A percentile compares a stretch with the other conserved stretches of the same genome.
phyloP scores from a whole-genome alignment of 2,797 vertebrate genomes.

The Rhodeus uyekii region DNA sequence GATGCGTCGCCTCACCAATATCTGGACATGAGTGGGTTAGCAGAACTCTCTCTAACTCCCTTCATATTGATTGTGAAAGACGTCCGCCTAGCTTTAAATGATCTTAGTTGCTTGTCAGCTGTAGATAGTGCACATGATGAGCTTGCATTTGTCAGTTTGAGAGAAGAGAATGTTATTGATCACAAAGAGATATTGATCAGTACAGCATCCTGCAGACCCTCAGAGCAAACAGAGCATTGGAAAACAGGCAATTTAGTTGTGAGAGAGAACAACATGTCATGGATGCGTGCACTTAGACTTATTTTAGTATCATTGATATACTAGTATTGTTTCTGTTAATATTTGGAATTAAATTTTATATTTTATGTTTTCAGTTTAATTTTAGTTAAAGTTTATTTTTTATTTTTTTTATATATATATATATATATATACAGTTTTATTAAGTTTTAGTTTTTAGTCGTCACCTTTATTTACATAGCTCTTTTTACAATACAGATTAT shows the following conservation, averaged over 20 bases:
- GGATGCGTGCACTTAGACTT: not conserved
- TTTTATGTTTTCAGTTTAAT: not conserved
- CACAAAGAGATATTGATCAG: conserved; percentile 48
- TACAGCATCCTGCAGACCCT: conserved; percentile 40
- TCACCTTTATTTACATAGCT: too few relatives aligned
- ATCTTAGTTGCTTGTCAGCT: conserved; percentile 31
- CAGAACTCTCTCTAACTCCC: not conserved
- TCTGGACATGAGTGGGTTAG: not conserved
- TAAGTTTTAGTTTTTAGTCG: too few relatives aligned
- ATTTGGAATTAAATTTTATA: not conserved
- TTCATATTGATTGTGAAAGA: conserved; percentile 36
- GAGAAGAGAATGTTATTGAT: conserved; percentile 44
- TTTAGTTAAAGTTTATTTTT: not conserved
- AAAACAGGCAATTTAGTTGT: not conserved
- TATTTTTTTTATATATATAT: not conserved
- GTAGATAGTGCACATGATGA: conserved; percentile 45
- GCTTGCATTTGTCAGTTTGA: conserved; percentile 34
- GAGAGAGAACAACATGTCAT: not conserved
- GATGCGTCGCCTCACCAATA: not conserved
- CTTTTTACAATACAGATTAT: too few relatives aligned
- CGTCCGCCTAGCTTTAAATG: conserved; percentile 36
- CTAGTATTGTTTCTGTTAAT: not conserved
- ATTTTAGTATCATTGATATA: not conserved
- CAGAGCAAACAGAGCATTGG: conserved; percentile 34
- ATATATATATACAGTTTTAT: too few relatives aligned